These are phyloP conservation scores for Clanis bilineata DNA, from an alignment of 2,888 invertebrate species.

Conservation along the genomic window DNA sequence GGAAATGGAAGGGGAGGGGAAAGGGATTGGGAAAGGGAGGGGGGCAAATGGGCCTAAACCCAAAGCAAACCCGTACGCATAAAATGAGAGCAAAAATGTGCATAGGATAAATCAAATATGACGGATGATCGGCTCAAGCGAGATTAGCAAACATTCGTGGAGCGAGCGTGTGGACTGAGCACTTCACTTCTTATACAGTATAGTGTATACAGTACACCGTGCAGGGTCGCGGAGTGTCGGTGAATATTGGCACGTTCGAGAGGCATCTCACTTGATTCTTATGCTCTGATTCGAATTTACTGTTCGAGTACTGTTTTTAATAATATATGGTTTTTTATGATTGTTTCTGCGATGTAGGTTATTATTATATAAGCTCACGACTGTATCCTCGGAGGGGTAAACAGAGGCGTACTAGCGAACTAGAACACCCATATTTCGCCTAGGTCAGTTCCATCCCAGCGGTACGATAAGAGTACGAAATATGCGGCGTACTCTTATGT, in stretches of 20 bases:
- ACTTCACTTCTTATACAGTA: slow-evolving; percentile 63
- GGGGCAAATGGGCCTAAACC: background rate
- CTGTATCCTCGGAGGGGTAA: no score
- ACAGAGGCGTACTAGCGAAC: no score
- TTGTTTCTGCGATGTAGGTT: background rate
- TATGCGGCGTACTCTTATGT: no score
- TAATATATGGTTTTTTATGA: background rate
- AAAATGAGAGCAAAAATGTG: background rate
- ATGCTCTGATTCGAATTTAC: slow-evolving; percentile 11
- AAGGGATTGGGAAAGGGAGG: no score
- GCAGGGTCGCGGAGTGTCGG: slow-evolving; percentile 39
- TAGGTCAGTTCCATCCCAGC: no score
- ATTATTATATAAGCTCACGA: no score
- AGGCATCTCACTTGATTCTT: background rate
- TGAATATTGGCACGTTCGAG: slow-evolving; percentile 32
- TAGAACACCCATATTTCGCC: no score
- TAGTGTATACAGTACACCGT: no score
- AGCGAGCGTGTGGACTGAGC: slow-evolving; percentile 54
- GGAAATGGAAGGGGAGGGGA: no score
- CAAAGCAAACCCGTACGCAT: background rate
- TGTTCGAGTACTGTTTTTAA: background rate
- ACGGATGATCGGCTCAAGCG: slow-evolving; percentile 15
- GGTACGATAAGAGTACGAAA: no score
- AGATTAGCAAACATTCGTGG: slow-evolving; percentile 30
- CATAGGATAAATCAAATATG: slow-evolving; percentile 12